Evolutionary conservation across 2,888 invertebrate genomes (phyloP), one percentile per base, ranked within the genome.

Genomic region (Pristionchus japonicus): DNA sequence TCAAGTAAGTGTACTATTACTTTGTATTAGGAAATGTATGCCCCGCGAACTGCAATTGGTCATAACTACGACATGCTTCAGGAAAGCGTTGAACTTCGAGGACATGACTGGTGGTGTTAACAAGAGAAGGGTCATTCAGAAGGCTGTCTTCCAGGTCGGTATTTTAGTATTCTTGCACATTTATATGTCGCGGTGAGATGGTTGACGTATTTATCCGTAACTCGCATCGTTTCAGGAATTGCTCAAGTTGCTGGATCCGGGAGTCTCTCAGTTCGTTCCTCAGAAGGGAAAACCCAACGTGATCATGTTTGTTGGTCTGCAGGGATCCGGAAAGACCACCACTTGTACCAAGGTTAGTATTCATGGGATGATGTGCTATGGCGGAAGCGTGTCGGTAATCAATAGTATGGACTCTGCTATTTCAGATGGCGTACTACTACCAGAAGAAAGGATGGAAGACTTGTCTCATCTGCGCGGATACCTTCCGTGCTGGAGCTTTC

Each of bases 391-490:
- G n/a, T n/a, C n/a, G n/a, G n/a, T n/a, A n/a, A n/a, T n/a, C n/a
- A n/a, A n/a, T n/a, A n/a, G n/a, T n/a, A n/a, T 43, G 4, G 20
- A 1, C 9, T 37, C 43, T 17, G 40, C 23, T 43, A 0, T 23
- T 43, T 77, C 49, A 80, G 96, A 96, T 99, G 94, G 99, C 99
- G 31, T 99, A 99, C 95, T 97, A 98, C 95, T 99, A 99, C 95
- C 96, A 98, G 95, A 97, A 98, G 94, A 99, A 99, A 95, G 98
- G 98, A 93, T 99, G 99, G 99, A 99, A 99, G 95, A 97, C 98
- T 40, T 98, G 98, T 95, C 96, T 99, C 85, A 98, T 99, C 52
- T 99, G 99, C 95, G 99, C 99, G 9, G 99, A 99, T 95, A 99
- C 99, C 83, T 99, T 99, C 96, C 96, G 99, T 95, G 99, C 99